Evolutionary conservation across 2,888 invertebrate genomes (phyloP), one percentile per base, ranked within the genome.

Genomic region (Lissocephala sabroskyi): DNA sequence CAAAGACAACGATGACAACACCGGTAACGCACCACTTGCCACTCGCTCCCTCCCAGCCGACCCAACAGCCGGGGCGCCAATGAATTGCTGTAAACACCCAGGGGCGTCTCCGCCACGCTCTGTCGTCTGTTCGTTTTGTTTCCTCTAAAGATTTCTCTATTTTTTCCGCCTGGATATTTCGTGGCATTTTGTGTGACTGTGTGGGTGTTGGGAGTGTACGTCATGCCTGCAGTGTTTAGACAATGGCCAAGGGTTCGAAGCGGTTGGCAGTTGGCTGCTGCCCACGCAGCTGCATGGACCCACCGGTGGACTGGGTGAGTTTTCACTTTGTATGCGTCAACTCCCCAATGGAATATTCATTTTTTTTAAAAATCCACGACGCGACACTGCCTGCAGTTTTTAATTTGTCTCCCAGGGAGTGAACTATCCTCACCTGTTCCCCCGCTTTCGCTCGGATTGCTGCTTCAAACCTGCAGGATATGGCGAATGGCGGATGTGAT

Each of bases 381-480:
- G n/a, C 32, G 13, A 16, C 19, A 11, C 11, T 39, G 44, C 56
- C 59, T 60, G 49, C 47, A 60, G 56, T 62, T 56, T 40, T 62
- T 62, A 62, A 62, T 62, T 62, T 60, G 49, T 59, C 61, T 62
- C 45, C 35, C 41, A 37, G 56, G 55, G 59, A 56, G 56, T 59
- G 56, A n/a, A n/a, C n/a, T n/a, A n/a, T n/a, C n/a, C n/a, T n/a
- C n/a, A n/a, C n/a, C n/a, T n/a, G n/a, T n/a, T n/a, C n/a, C n/a
- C n/a, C n/a, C n/a, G n/a, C n/a, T n/a, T n/a, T n/a, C n/a, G n/a
- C n/a, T n/a, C n/a, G n/a, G n/a, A n/a, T n/a, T n/a, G n/a, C n/a
- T n/a, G n/a, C n/a, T n/a, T n/a, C 23, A 5, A 23, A 23, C 3
- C 23, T 32, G 19, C 39, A n/a, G 39, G 13, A 39, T 39, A 16